Evolutionary conservation across 92 coral and sea anemone species (phyloP).

Genomic region (Phymanthus crucifer): DNA sequence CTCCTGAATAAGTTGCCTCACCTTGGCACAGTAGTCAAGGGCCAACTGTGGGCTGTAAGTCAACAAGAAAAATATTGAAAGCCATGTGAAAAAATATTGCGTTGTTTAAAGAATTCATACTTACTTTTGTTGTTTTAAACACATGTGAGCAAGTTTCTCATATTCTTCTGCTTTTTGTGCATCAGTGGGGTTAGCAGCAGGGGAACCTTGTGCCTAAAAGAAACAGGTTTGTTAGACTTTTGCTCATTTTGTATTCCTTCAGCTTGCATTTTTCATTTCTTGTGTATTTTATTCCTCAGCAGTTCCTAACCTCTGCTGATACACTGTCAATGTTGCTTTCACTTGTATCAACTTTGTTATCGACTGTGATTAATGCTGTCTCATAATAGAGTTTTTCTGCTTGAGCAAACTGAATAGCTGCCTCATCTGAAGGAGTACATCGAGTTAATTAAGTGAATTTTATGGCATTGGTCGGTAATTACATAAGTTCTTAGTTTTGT

Average conservation of each 20-base stretch:
- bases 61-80: neutral
- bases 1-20: conserved; percentile 16
- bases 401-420: conserved; percentile 95
- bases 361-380: conserved; percentile 85
- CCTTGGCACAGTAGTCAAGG: conserved; percentile 96
- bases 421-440: conserved; percentile 82
- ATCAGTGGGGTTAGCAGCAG: conserved; percentile 36
- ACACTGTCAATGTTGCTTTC: neutral
- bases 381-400: conserved; percentile 97
- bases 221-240: neutral
- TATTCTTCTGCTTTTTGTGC: conserved; percentile 92
- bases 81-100: neutral
- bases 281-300: too few relatives aligned
- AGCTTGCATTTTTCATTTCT: too few relatives aligned
- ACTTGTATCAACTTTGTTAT: conserved; percentile 33
- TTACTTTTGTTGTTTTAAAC: conserved; percentile 93
- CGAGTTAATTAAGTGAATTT: conserved; percentile 3
- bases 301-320: neutral
- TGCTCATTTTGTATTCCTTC: neutral
- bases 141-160: conserved; percentile 94
- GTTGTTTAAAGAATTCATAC: neutral
- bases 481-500: too few relatives aligned
- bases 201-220: neutral
- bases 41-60: conserved; percentile 88
- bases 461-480: too few relatives aligned